Evolutionary conservation across 2,113 vertebrate species (phyloP), one percentile per base, ranked within the genome.

Genomic region (Turdus rufiventris): DNA sequence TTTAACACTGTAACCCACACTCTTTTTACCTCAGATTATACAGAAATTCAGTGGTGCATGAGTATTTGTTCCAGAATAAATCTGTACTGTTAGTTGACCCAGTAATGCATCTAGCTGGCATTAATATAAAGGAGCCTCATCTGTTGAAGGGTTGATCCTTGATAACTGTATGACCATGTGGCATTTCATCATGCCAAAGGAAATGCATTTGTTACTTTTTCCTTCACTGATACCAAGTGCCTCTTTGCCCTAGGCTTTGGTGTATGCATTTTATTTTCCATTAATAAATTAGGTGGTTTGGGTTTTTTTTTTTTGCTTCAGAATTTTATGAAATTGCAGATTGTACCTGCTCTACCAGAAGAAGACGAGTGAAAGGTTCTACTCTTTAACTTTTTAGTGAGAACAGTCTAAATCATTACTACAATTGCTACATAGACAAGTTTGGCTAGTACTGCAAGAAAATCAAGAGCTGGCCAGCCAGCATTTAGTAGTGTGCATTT

Each of bases 371-470:
- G 26, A 93, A 94, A 51, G 18, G 20, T 75, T 38, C 19, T 47
- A 51, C 20, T 73, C 61, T 16, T 28, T 29, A 51, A 51, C 29
- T 51, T 51, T 51, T 51, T 17, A 51, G 50, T 51, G 50, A 51
- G 50, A 29, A 29, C 50, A 51, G 10, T 73, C 45, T 93, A 88
- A 73, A 57, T 80, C 60, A 43, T 73, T 68, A 21, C 40, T 91
- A 53, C 54, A 75, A 7, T 70, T 94, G 47, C 82, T 82, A 56
- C 38, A 62, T 7, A 62, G 88, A 83, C 72, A 92, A 63, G 92
- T 95, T 92, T 90, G 82, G 50, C 94, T 89, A 76, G 92, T 83
- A 66, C 38, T 63, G 54, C 90, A 88, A 85, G 91, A 90, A 95
- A 93, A 83, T 79, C 33, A 70, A 93, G 71, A 36, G 14, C 29